Conservation (phyloP, 2,113 vertebrate genomes). For the Elanus axillaris region DNA sequence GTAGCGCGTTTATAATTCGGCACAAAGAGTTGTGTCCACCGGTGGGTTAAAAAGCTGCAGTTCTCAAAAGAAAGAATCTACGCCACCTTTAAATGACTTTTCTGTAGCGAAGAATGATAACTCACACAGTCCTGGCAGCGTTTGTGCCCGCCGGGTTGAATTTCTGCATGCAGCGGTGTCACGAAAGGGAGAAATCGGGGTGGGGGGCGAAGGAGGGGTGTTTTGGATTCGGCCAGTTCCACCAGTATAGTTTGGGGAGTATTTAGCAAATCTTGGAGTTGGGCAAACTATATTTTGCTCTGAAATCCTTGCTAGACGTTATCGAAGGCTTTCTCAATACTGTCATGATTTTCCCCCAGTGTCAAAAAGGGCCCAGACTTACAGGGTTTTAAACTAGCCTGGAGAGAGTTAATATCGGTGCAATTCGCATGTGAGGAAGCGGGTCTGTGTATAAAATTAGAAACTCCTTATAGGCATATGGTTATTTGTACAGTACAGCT, state of each 20-base stretch:
- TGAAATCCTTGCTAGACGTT: not conserved
- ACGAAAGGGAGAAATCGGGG: not conserved
- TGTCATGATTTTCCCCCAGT: not conserved
- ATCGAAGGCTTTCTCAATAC: not conserved
- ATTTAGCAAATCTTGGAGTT: not conserved
- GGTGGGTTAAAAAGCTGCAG: not conserved
- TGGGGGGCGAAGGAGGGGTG: not conserved
- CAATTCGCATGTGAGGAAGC: not conserved
- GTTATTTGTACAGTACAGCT: not conserved
- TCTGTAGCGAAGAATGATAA: not conserved
- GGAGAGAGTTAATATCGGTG: not conserved
- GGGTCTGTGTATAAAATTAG: not conserved
- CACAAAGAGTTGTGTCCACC: no score
- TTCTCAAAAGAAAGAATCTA: not conserved
- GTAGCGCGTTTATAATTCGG: fast-evolving
- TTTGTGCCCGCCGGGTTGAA: not conserved
- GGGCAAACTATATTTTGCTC: not conserved
- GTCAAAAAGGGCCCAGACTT: not conserved
- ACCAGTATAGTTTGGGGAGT: not conserved
- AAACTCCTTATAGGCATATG: not conserved
- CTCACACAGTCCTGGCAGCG: not conserved
- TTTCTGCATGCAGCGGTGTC: not conserved
- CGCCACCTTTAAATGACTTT: not conserved
- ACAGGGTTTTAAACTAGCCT: not conserved
- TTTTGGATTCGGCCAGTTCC: not conserved